A percentile compares a stretch with the other conserved stretches of the same genome.
Conservation (phyloP, 2,888 invertebrate species). For the Parthenolecanium corni region DNA sequence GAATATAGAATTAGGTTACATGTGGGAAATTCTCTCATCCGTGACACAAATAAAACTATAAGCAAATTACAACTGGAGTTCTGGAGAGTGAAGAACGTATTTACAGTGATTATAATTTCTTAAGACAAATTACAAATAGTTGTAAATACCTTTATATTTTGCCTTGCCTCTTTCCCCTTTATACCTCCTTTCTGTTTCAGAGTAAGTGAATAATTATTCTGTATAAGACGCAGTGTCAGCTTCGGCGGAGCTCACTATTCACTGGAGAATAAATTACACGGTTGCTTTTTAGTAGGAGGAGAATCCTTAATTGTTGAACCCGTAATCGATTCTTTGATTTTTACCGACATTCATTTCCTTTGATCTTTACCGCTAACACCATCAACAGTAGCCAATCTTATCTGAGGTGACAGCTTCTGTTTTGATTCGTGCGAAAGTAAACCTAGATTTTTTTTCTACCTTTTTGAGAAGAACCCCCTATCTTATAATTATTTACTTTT, state of each 20-base stretch:
- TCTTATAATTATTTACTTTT: not conserved
- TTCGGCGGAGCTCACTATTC: conserved; percentile 14
- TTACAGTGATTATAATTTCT: too few species aligned
- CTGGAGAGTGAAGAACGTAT: too few species aligned
- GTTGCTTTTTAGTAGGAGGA: conserved; percentile 23
- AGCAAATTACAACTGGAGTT: too few species aligned
- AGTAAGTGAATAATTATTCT: conserved; percentile 19
- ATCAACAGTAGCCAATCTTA: conserved; percentile 23
- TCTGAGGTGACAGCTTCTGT: conserved; percentile 23
- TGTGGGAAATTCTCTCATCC: too few species aligned
- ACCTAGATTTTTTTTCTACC: conserved; percentile 1
- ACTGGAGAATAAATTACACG: conserved; percentile 26
- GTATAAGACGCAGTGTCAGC: conserved; percentile 8
- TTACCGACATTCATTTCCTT: conserved; percentile 22
- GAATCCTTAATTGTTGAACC: conserved; percentile 29
- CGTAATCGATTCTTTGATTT: conserved; percentile 29
- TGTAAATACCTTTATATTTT: too few species aligned
- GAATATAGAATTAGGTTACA: too few species aligned
- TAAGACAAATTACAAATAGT: too few species aligned
- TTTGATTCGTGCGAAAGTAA: conserved; percentile 11
- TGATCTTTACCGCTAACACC: conserved; percentile 24
- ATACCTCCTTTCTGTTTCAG: not conserved
- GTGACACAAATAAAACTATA: too few species aligned
- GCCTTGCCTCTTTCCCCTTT: not conserved
- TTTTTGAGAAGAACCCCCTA: not conserved